phyloP scores from a whole-genome alignment of 2,113 vertebrate species.

The Leiothrix lutea region DNA sequence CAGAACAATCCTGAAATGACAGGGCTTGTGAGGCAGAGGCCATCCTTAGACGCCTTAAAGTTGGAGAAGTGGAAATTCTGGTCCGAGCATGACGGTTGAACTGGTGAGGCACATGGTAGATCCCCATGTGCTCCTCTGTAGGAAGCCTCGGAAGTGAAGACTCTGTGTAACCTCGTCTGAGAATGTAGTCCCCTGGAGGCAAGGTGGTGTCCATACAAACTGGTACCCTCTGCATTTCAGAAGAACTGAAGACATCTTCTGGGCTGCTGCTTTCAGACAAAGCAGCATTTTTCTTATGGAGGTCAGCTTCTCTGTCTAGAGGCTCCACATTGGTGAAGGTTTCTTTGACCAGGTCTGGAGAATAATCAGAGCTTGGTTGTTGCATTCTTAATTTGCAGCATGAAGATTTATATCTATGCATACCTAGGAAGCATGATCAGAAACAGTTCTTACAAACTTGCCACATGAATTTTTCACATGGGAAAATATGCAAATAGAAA shows the following conservation, averaged over 20 bases:
- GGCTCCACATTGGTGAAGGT: not conserved
- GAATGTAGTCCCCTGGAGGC: not conserved
- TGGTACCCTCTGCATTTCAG: not conserved
- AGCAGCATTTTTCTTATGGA: not conserved
- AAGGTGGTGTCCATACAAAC: not conserved
- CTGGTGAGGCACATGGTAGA: slow-evolving; percentile 65
- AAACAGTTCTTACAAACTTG: not conserved
- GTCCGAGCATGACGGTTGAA: slow-evolving; percentile 83
- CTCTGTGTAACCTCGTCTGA: not conserved
- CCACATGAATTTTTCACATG: not conserved
- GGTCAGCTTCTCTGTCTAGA: not conserved
- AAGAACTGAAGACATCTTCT: not conserved
- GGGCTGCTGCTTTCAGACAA: not conserved
- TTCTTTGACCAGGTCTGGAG: not conserved
- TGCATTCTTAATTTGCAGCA: slow-evolving; percentile 34
- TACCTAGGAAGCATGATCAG: not conserved
- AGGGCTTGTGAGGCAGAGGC: slow-evolving; percentile 32
- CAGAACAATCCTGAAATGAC: slow-evolving; percentile 24
- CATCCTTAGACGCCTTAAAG: slow-evolving; percentile 82
- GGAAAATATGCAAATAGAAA: not conserved
- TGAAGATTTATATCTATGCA: not conserved
- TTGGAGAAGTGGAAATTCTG: slow-evolving; percentile 88
- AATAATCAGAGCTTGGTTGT: not conserved
- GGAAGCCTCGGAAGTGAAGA: slow-evolving; percentile 13
- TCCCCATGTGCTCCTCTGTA: slow-evolving; percentile 24